Conservation (phyloP, 1,140 invertebrate genomes). For the Monochamus saltuarius region DNA sequence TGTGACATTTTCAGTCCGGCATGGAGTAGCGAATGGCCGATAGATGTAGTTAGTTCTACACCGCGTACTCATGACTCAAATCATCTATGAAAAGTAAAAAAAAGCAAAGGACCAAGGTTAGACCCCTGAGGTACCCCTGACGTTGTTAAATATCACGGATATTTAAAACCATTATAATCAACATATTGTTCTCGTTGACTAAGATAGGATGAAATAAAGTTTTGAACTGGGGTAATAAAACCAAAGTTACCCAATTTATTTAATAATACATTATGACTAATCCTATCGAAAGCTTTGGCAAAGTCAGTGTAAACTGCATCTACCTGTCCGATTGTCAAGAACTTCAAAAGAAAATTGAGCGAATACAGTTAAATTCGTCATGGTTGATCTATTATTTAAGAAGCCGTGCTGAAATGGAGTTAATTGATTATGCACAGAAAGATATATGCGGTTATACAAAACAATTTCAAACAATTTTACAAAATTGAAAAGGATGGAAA, state of each 20-base stretch:
- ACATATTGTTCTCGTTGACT: not conserved
- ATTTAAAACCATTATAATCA: not conserved
- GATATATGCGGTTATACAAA: not conserved
- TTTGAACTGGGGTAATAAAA: not conserved
- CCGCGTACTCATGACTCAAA: too few species aligned
- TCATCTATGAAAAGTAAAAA: too few species aligned
- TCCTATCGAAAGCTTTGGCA: not conserved
- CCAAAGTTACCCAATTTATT: too few species aligned
- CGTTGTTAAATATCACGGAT: not conserved
- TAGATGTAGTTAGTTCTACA: too few species aligned
- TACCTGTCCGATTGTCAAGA: not conserved
- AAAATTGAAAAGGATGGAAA: not conserved
- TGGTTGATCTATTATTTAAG: too few species aligned
- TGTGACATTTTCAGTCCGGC: too few species aligned
- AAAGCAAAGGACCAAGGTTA: too few species aligned
- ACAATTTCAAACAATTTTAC: constrained; percentile 25
- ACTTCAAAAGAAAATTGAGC: not conserved
- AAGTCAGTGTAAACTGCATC: too few species aligned
- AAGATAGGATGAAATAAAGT: not conserved
- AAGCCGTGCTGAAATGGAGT: not conserved
- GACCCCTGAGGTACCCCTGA: too few species aligned
- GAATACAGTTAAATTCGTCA: not conserved
- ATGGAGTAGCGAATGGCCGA: too few species aligned
- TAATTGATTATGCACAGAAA: not conserved
- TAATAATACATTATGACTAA: not conserved